Evolutionary conservation across 2,888 invertebrate genomes (phyloP), one percentile per base, ranked within the genome.

Genomic region (Hymenopus coronatus): DNA sequence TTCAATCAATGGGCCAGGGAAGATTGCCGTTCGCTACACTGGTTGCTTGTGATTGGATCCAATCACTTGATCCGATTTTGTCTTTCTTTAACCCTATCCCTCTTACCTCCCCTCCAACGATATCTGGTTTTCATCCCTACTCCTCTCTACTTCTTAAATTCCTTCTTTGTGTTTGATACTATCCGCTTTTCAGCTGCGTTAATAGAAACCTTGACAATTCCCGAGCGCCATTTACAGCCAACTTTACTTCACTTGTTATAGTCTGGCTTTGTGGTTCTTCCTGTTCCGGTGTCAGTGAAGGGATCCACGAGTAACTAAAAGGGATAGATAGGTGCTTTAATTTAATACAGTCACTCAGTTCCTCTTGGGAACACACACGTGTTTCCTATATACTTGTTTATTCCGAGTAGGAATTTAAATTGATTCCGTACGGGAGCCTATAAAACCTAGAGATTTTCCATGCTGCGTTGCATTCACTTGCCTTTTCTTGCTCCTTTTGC

Each of bases 61-160:
- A 88, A 89, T 84, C 89, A 88, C 88, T 89, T 89, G 89, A 89
- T 89, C 88, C 88, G 89, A 89, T 89, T 88, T 89, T 85, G 81
- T 82, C 54, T 87, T 82, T 82, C 82, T 87, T 81, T 82, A 70
- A 70, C 54, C 54, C 54, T 70, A 70, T 70, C 15, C 54, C 54
- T 70, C 54, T 70, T 70, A 15, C 25, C 25, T 70, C 54, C 54
- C 54, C 54, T 70, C 54, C 54, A 70, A 20, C 54, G 20, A 20
- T 70, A 70, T 70, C 54, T 70, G 54, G 54, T 70, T 70, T 70
- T 70, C 54, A 70, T 70, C 54, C 25, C 20, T 70, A 70, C 54
- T 70, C 54, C 54, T 70, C 25, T 70, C 54, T 70, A 6, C 20
- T 70, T 70, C 54, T 70, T 70, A 70, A 87, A 87, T 87, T 87